Conservation (phyloP, 2,797 vertebrate genomes). For the Syncerus caffer region DNA sequence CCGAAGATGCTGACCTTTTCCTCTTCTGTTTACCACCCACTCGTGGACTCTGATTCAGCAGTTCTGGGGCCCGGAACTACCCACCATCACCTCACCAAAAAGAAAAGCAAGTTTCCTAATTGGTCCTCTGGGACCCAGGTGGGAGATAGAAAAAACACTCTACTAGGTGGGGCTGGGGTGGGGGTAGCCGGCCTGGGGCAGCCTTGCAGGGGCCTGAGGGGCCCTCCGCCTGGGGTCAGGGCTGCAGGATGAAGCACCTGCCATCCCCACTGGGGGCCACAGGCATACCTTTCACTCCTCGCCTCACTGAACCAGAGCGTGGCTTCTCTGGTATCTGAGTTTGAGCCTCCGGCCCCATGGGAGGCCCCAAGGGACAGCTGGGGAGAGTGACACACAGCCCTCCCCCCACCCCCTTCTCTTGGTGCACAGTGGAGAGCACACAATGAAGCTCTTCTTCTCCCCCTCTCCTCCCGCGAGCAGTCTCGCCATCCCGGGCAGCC, state of each 20-base stretch:
- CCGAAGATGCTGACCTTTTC: not conserved
- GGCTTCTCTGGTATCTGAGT: not conserved
- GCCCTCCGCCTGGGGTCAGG: not conserved
- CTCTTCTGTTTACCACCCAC: not conserved
- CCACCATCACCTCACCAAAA: not conserved
- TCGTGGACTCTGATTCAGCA: slow-evolving; percentile 8
- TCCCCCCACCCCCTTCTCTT: not conserved
- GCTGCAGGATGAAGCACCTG: not conserved
- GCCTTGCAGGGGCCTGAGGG: not conserved
- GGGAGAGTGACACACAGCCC: not conserved
- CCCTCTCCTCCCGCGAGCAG: not conserved
- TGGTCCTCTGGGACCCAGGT: slow-evolving; percentile 5
- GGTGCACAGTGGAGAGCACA: not conserved
- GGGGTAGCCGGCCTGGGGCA: fast-evolving
- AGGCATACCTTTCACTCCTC: not conserved
- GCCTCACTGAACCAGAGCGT: not conserved
- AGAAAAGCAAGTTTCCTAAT: slow-evolving; percentile 5
- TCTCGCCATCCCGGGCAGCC: not conserved
- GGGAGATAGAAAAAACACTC: not conserved
- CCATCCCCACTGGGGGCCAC: not conserved
- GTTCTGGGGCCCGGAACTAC: slow-evolving; percentile 19
- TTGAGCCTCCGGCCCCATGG: not conserved
- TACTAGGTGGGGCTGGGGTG: not conserved
- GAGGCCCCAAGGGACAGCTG: slow-evolving; percentile 7
- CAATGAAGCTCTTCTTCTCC: slow-evolving; percentile 36